Conservation (phyloP, 2,113 vertebrate species). For the Serranochromis macrocephalus region DNA sequence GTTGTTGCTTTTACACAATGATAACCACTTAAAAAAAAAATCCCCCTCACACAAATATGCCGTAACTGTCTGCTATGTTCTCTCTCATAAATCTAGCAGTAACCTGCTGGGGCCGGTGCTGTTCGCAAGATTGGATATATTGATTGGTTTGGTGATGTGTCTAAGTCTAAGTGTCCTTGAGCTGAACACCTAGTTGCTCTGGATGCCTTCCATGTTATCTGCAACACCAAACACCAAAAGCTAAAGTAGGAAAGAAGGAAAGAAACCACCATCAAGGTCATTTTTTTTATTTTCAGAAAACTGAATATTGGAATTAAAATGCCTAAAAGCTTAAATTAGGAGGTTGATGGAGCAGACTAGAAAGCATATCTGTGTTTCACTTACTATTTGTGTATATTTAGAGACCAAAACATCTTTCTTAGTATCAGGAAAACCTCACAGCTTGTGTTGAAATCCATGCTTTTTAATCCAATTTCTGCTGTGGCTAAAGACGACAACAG, state of each 20-base stretch:
- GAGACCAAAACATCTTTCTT: background rate
- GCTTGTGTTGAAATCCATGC: background rate
- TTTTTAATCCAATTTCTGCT: background rate
- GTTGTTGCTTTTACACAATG: background rate
- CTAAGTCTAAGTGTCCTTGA: background rate
- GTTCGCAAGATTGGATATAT: background rate
- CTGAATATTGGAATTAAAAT: background rate
- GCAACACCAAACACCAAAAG: background rate
- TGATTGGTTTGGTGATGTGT: background rate
- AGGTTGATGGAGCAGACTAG: background rate
- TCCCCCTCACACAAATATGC: background rate
- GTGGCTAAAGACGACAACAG: background rate
- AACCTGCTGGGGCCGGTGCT: background rate
- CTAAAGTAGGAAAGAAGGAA: background rate
- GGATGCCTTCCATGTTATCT: accelerated
- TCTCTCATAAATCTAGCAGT: background rate
- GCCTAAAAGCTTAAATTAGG: background rate
- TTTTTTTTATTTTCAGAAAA: background rate
- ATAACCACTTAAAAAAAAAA: background rate
- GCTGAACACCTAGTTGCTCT: background rate
- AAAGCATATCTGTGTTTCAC: background rate
- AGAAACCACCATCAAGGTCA: background rate
- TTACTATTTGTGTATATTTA: background rate
- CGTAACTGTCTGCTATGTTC: background rate
- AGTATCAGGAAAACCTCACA: background rate